A percentile compares a stretch with the other conserved stretches of the same genome.
phyloP scores from a whole-genome alignment of 1,140 invertebrate genomes.

The Lepidurus apus region DNA sequence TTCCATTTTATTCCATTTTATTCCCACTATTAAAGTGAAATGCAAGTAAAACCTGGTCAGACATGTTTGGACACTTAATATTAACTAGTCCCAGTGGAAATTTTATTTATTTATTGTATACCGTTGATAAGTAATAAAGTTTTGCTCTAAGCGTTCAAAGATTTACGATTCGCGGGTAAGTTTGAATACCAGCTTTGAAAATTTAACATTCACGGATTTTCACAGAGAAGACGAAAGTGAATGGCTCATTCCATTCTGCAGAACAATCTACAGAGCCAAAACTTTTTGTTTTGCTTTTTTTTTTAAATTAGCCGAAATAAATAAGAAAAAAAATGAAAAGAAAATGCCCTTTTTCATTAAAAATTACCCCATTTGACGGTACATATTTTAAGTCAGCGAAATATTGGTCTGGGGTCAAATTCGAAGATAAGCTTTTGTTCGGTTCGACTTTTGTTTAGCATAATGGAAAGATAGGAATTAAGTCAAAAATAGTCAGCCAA shows the following conservation, averaged over 20 bases:
- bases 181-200: conserved; percentile 10
- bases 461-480: no score
- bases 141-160: conserved; percentile 12
- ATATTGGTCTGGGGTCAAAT: no score
- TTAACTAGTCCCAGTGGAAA: neutral
- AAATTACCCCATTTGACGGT: neutral
- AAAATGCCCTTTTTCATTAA: neutral
- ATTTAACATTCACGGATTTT: neutral
- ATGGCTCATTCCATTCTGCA: neutral
- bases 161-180: neutral
- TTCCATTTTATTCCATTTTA: neutral
- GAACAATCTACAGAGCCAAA: neutral
- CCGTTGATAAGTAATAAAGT: neutral
- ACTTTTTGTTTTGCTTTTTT: conserved; percentile 7
- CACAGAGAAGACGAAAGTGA: neutral
- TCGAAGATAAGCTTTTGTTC: no score
- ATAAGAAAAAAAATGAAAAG: neutral
- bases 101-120: neutral
- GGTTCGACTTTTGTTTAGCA: no score
- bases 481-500: no score
- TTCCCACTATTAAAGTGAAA: neutral
- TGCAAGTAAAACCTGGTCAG: neutral
- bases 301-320: neutral
- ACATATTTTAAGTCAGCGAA: no score
- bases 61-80: neutral